phyloP scores from a whole-genome alignment of 2,113 vertebrate species.

The Saccopteryx bilineata region DNA sequence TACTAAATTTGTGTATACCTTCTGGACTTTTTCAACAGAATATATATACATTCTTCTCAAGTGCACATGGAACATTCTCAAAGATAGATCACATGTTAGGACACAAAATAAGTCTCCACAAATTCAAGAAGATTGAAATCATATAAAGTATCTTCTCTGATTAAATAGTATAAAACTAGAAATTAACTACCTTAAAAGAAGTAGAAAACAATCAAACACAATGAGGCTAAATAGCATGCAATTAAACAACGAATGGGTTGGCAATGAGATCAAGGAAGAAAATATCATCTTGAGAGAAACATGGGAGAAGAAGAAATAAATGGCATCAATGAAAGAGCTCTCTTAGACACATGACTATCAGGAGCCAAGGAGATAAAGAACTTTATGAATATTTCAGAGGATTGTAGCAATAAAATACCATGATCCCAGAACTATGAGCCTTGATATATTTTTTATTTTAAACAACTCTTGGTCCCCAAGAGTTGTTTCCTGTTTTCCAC shows the following conservation, averaged over 20 bases:
- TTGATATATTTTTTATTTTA: conserved; percentile 28
- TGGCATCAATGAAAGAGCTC: neutral
- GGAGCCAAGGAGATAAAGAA: neutral
- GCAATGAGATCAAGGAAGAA: no score
- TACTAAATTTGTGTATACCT: neutral
- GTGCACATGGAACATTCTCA: no score
- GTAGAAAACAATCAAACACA: no score
- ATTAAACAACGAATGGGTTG: no score
- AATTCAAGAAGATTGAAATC: no score
- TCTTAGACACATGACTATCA: neutral
- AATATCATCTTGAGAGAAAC: neutral
- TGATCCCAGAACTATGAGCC: neutral
- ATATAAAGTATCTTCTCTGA: no score
- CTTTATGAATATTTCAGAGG: neutral
- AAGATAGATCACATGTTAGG: no score
- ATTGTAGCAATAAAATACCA: neutral
- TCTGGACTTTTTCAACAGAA: neutral
- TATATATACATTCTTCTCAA: no score
- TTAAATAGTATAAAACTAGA: no score
- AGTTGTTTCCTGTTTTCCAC: neutral
- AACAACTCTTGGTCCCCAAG: neutral
- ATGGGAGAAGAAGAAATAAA: neutral
- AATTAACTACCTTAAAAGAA: no score
- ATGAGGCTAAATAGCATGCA: no score
- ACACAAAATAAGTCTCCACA: no score